Conservation (phyloP, 2,888 invertebrate genomes). For the Caprella mutica region DNA sequence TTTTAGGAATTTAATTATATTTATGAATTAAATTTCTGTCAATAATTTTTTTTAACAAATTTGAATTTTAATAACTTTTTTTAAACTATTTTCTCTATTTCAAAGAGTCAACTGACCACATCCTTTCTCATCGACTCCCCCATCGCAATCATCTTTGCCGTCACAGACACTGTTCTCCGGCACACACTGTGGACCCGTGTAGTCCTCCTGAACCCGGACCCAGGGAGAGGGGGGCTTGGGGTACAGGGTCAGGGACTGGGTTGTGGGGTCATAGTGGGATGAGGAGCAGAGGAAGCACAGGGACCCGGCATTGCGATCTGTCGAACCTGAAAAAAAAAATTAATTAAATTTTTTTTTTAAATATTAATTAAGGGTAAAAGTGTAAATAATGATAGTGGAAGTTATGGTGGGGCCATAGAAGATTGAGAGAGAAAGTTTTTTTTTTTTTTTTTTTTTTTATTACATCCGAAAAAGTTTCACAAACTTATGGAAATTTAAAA, state of each 20-base stretch:
- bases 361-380: no score
- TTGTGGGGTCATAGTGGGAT: no score
- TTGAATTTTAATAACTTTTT: neutral
- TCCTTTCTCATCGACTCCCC: conserved; percentile 55
- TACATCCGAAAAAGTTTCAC: no score
- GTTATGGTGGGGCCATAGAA: no score
- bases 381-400: no score
- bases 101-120: conserved; percentile 18
- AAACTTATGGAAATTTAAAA: no score
- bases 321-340: no score
- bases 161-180: conserved; percentile 17
- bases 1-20: neutral
- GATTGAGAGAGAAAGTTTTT: no score
- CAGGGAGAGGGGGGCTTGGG: neutral
- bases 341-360: no score
- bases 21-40: neutral
- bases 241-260: neutral
- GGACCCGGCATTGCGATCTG: no score
- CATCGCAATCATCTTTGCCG: conserved; percentile 61
- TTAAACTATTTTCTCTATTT: neutral
- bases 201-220: neutral
- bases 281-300: no score
- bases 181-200: conserved; percentile 18
- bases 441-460: no score
- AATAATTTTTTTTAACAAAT: neutral